Conservation (phyloP, 2,113 vertebrate species). For the Oxygymnocypris stewartii region DNA sequence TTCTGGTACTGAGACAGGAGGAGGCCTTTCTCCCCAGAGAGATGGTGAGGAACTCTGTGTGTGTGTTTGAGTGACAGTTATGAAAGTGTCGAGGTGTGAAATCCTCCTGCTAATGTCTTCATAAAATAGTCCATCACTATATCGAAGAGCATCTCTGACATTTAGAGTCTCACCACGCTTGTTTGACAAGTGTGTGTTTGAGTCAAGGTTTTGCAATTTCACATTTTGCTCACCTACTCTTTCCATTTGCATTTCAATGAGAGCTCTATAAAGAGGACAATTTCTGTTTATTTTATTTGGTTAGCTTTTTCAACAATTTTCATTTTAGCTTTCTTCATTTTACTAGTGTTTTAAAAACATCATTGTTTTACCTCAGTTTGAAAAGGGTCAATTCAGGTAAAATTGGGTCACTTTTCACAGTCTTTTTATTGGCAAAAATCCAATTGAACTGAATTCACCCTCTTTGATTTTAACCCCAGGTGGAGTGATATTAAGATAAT, state of each 20-base stretch:
- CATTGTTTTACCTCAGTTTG: not conserved
- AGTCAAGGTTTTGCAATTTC: not conserved
- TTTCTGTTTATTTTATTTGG: not conserved
- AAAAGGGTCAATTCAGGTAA: not conserved
- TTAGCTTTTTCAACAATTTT: not conserved
- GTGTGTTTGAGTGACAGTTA: not conserved
- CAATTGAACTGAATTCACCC: not conserved
- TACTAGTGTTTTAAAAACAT: not conserved
- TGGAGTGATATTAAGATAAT: not conserved
- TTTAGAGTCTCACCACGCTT: slow-evolving; percentile 1
- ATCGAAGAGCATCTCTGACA: not conserved
- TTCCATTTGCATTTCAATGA: not conserved
- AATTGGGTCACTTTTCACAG: not conserved
- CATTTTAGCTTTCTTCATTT: not conserved
- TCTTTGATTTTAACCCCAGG: not conserved
- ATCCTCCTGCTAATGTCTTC: slow-evolving; percentile 1
- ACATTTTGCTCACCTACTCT: not conserved
- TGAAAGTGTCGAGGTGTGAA: slow-evolving; percentile 1
- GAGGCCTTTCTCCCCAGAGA: slow-evolving; percentile 88
- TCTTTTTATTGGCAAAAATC: not conserved
- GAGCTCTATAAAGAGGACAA: not conserved
- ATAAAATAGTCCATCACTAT: not conserved
- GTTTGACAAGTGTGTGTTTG: not conserved
- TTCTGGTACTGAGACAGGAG: slow-evolving; percentile 90
- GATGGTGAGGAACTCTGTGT: slow-evolving; percentile 75